A percentile compares a stretch with the other conserved stretches of the same genome.
Evolutionary conservation across 2,113 vertebrate species (phyloP).

Genomic region (Actenoides hombroni): DNA sequence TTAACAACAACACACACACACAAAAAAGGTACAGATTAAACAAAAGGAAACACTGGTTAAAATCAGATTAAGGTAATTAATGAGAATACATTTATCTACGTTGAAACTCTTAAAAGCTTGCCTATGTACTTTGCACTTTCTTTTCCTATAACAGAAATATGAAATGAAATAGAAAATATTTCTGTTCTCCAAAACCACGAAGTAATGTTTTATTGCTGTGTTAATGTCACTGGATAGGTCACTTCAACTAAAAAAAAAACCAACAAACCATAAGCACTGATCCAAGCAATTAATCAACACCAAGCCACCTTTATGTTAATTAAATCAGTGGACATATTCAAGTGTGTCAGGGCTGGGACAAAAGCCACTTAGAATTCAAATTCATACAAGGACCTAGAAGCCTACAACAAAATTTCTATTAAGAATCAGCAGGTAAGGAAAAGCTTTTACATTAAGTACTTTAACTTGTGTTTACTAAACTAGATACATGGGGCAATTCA

Average conservation of each 20-base stretch:
- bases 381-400: neutral
- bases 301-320: neutral
- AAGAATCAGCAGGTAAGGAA: neutral
- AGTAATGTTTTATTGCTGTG: neutral
- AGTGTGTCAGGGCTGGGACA: neutral
- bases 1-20: neutral
- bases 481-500: neutral
- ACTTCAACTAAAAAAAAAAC: neutral
- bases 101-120: neutral
- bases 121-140: neutral
- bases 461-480: neutral
- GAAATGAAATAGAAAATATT: neutral
- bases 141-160: neutral
- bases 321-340: neutral
- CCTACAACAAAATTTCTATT: neutral
- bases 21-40: neutral
- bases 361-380: neutral
- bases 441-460: neutral
- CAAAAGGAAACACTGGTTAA: neutral
- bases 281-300: neutral
- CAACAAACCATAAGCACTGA: neutral
- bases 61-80: neutral
- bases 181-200: neutral
- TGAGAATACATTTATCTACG: neutral
- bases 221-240: neutral